These are phyloP conservation scores for Onychomys torridus DNA, from an alignment of 2,797 vertebrate genomes.

Conservation along the genomic window DNA sequence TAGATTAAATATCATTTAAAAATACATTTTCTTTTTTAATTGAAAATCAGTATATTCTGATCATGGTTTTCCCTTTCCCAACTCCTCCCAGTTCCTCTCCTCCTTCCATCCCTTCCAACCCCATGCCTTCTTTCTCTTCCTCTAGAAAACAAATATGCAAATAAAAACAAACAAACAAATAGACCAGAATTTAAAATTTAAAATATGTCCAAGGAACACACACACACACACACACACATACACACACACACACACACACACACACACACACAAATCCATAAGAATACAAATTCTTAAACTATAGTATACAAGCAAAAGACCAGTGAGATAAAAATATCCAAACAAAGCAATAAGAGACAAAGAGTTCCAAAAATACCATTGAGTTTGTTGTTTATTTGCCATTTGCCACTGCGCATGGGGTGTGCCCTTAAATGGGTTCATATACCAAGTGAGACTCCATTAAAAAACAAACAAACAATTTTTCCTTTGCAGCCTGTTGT, in stretches of 20 bases:
- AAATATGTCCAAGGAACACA: not conserved
- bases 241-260: not conserved
- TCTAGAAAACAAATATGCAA: not conserved
- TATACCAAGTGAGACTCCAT: not conserved
- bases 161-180: not conserved
- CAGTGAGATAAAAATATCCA: not conserved
- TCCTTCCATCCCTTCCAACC: not conserved
- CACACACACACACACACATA: not conserved
- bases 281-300: not conserved
- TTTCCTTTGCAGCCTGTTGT: not conserved
- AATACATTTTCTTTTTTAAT: not conserved
- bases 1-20: not conserved
- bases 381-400: not conserved
- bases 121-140: not conserved
- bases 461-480: not conserved
- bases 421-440: not conserved
- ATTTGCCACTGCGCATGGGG: not conserved
- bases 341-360: not conserved
- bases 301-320: not conserved
- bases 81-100: not conserved
- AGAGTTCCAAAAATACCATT: not conserved
- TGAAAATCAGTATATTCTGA: not conserved
- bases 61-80: not conserved
- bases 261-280: not conserved
- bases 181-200: not conserved